A percentile compares a stretch with the other conserved stretches of the same genome.
These are phyloP conservation scores for Chloropsis hardwickii DNA, from an alignment of 2,113 vertebrate genomes.

Conservation along the genomic window DNA sequence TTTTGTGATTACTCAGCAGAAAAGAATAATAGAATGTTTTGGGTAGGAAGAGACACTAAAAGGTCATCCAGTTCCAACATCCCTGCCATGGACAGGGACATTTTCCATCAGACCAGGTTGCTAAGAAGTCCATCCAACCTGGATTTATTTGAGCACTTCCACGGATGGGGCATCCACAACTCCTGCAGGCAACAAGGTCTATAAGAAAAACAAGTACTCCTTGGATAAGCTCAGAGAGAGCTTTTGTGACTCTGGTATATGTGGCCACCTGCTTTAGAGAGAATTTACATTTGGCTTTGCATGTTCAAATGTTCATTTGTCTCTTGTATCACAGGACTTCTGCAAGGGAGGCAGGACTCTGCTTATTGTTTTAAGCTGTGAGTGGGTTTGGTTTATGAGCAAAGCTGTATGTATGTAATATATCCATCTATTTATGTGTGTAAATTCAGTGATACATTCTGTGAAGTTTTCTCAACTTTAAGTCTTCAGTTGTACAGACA, in stretches of 20 bases:
- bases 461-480: background rate
- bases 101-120: background rate
- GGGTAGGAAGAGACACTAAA: background rate
- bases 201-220: background rate
- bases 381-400: background rate
- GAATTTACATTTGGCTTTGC: background rate
- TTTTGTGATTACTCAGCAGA: background rate
- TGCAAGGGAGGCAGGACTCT: background rate
- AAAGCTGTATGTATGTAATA: background rate
- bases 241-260: background rate
- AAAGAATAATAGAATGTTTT: background rate
- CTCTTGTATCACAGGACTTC: background rate
- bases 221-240: background rate
- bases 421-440: too few species aligned
- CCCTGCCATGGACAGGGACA: background rate
- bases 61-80: fast-evolving
- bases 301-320: background rate
- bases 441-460: background rate
- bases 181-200: background rate
- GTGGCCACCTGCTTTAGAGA: background rate
- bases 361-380: background rate
- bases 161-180: background rate
- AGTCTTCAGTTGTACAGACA: background rate
- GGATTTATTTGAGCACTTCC: background rate
- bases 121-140: background rate